Percentiles rank a stretch among this genome's conserved stretches.
phyloP scores from a whole-genome alignment of 2,888 invertebrate genomes.

The Erebia ligea region DNA sequence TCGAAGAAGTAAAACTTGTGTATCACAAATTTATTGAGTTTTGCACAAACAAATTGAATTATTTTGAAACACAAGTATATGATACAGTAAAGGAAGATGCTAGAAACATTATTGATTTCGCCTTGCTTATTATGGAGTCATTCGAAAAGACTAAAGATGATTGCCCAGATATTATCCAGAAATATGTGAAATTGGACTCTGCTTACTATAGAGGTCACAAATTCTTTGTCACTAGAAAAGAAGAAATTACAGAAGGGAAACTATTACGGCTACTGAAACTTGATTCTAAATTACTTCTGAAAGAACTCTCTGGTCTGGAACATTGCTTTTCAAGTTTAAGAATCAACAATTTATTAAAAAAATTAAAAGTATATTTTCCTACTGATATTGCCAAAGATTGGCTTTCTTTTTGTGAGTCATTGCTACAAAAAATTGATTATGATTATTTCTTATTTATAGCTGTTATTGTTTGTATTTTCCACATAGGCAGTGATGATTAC shows the following conservation, averaged over 20 bases:
- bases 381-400: conserved; percentile 53
- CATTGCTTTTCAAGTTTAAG: conserved; percentile 28
- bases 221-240: conserved; percentile 37
- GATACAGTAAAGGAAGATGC: conserved; percentile 41
- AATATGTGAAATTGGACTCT: conserved; percentile 49
- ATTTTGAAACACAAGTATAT: conserved; percentile 42
- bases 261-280: conserved; percentile 44
- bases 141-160: conserved; percentile 51
- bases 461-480: conserved; percentile 53
- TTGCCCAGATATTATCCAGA: conserved; percentile 51
- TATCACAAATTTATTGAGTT: conserved; percentile 48
- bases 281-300: conserved; percentile 39
- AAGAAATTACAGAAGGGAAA: conserved; percentile 37
- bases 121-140: conserved; percentile 44
- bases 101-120: conserved; percentile 39
- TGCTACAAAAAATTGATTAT: conserved; percentile 32
- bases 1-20: conserved; percentile 43
- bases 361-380: conserved; percentile 58
- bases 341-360: conserved; percentile 50
- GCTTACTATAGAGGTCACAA: conserved; percentile 39
- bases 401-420: conserved; percentile 48
- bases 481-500: conserved; percentile 48
- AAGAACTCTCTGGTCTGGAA: conserved; percentile 33
- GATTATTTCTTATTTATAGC: conserved; percentile 22
- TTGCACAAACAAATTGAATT: conserved; percentile 47